Evolutionary conservation across 2,888 invertebrate genomes (phyloP), one percentile per base, ranked within the genome.

Genomic region (Temnothorax ravouxi): DNA sequence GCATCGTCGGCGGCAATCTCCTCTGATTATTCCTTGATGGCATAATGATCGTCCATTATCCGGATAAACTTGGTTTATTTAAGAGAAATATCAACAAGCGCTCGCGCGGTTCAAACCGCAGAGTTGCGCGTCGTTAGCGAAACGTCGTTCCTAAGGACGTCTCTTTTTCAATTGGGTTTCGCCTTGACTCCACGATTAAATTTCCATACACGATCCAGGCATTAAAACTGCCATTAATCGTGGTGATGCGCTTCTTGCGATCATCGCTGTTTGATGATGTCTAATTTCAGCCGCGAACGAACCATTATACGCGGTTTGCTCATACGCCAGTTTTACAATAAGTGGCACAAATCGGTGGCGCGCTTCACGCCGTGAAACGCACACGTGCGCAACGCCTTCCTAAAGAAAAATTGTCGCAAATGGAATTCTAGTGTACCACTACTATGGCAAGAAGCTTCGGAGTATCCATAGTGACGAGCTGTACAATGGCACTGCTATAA

Each of bases 401-500:
- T 29, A 3, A 38, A n/a, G 41, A 66, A 8, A n/a, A n/a, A 29
- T 15, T 41, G 41, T 64, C 4, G 62, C n/a, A n/a, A 29, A 41
- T 6, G 15, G 25, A 38, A 52, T 41, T 54, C 41, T 44, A 44
- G 41, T 21, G 15, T 34, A 52, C 6, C 38, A 38, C 18, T 50
- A 41, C 13, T 54, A 54, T 38, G 54, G 50, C 67, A 66, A 52
- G 29, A 9, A 61, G 61, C 67, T 13, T 54, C 4, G n/a, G 41
- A 77, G 41, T 34, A 67, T 29, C 18, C 25, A 15, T 54, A 25
- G 18, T 3, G 56, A 59, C 44, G 44, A 69, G 34, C 15, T 79
- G n/a, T n/a, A 71, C 79, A 79, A 79, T 79, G 71, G 79, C 71
- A 47, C 47, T 59, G 18, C 59, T 34, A 71, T 71, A 80, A 80